Base-by-base conservation (phyloP, 2,797 vertebrate species). In the Manis crassicaudata region DNA sequence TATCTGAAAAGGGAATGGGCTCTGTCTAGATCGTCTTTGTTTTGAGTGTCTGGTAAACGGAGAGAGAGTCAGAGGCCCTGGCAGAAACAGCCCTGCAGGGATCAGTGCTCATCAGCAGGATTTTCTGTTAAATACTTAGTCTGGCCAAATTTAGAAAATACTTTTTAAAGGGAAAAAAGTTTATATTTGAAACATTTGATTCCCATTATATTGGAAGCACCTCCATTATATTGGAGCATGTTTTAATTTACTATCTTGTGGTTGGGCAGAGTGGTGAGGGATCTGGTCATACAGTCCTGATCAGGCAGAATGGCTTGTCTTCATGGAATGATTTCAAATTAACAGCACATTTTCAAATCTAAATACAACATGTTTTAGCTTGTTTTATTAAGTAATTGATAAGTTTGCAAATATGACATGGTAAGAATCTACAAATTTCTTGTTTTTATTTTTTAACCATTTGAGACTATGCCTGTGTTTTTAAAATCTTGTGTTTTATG, bases 401-500 rank as follows among this genome's bases (percentile, higher is more conserved):
- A 46, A 35, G 82, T 94, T 90, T 90, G 32, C 23, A 84, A 37
- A 35, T 82, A 68, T 43, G 68, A 96, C 86, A 50, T 85, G 37
- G n/a, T 88, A 73, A 92, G 54, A 75, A 92, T 8, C 76, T 77
- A 77, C 68, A 92, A 7, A 65, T 87, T 87, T 60, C n/a, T 87
- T 40, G 13, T 29, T 37, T 82, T 56, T 46, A 46, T 88, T 92
- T 90, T 95, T 87, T 80, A 68, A 46, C 25, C 62, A 82, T 43
- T 90, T 86, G 65, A 96, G 54, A 37, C 37, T 89, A 20, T 56
- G 18, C 68, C 25, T 76, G 4, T 85, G 37, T 95, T 82, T 82
- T 77, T 92, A 92, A 96, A 67, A 65, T 85, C 54, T 82, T 52
- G 11, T 81, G 21, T 75, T 80, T n/a, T 32, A 14, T 73, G 50